A percentile compares a stretch with the other conserved stretches of the same genome.
Conservation (phyloP, 2,113 vertebrate species). For the Galeopterus variegatus region DNA sequence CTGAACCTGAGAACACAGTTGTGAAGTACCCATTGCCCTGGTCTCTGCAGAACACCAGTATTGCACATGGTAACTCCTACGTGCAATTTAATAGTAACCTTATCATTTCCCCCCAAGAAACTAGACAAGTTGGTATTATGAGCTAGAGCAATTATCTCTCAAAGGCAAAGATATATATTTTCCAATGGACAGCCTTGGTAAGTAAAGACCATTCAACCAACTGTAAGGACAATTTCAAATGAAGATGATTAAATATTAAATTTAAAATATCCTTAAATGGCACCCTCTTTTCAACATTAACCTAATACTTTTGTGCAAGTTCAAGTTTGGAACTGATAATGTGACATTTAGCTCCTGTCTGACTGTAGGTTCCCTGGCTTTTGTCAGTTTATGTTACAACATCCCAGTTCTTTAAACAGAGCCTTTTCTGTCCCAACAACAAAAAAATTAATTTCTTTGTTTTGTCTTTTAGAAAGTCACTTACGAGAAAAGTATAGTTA, state of each 20-base stretch:
- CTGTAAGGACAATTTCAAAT: constrained; percentile 59
- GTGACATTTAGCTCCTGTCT: constrained; percentile 65
- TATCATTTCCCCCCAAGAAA: neutral
- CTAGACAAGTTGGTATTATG: neutral
- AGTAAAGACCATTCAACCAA: constrained; percentile 28
- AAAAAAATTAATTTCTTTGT: constrained; percentile 75
- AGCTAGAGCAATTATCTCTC: neutral
- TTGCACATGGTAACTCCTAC: neutral
- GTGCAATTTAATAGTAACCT: neutral
- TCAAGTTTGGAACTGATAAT: constrained; percentile 69
- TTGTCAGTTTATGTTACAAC: constrained; percentile 74
- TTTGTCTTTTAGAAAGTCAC: constrained; percentile 75
- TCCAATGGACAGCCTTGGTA: neutral
- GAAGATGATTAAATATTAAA: constrained; percentile 65
- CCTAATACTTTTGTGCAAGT: constrained; percentile 39
- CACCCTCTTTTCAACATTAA: constrained; percentile 49
- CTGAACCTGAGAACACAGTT: neutral
- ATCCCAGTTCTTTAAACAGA: constrained; percentile 78
- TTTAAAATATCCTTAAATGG: constrained; percentile 71
- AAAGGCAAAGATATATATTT: neutral
- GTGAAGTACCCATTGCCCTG: neutral
- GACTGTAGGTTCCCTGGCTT: constrained; percentile 62
- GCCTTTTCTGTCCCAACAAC: constrained; percentile 58
- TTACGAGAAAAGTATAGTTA: constrained; percentile 59
- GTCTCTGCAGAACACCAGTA: neutral